A percentile compares a stretch with the other conserved stretches of the same genome.
Evolutionary conservation across 2,113 vertebrate genomes (phyloP).

Genomic region (Plotosus lineatus): DNA sequence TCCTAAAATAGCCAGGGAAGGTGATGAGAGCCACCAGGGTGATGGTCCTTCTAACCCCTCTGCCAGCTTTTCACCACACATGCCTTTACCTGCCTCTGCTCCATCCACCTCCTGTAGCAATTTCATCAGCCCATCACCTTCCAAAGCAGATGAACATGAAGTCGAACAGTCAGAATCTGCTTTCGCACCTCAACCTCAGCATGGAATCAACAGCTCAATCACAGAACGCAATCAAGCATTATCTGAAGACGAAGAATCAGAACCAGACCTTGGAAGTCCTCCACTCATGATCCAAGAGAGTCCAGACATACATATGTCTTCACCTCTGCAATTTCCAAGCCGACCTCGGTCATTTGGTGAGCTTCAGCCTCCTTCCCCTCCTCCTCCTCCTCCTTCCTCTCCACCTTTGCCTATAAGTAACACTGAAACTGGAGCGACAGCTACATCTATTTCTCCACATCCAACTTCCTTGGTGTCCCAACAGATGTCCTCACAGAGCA

Average conservation of each 20-base stretch:
- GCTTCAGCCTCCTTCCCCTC: conserved; percentile 52
- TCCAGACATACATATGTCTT: conserved; percentile 62
- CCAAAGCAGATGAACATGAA: conserved; percentile 51
- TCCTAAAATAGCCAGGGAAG: conserved; percentile 49
- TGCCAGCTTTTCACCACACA: conserved; percentile 30
- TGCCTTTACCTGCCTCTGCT: conserved; percentile 25
- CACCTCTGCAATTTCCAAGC: conserved; percentile 63
- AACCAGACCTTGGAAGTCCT: conserved; percentile 72
- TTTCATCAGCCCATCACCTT: conserved; percentile 44
- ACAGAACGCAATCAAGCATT: neutral
- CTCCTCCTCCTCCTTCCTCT: conserved; percentile 38
- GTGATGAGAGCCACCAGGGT: conserved; percentile 23
- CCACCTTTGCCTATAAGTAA: conserved; percentile 46
- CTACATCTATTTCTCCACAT: conserved; percentile 27
- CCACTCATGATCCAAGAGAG: conserved; percentile 76
- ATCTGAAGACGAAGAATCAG: conserved; percentile 72
- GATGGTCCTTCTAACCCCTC: conserved; percentile 19
- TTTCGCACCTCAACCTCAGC: conserved; percentile 26
- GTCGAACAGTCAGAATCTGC: neutral
- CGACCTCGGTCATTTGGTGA: conserved; percentile 45
- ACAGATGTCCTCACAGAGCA: neutral
- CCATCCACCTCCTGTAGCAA: conserved; percentile 32
- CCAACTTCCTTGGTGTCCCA: neutral
- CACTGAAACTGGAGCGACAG: conserved; percentile 49
- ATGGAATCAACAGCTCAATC: conserved; percentile 55